phyloP scores from a whole-genome alignment of 2,888 invertebrate genomes.

The Tanytarsus gracilentus region DNA sequence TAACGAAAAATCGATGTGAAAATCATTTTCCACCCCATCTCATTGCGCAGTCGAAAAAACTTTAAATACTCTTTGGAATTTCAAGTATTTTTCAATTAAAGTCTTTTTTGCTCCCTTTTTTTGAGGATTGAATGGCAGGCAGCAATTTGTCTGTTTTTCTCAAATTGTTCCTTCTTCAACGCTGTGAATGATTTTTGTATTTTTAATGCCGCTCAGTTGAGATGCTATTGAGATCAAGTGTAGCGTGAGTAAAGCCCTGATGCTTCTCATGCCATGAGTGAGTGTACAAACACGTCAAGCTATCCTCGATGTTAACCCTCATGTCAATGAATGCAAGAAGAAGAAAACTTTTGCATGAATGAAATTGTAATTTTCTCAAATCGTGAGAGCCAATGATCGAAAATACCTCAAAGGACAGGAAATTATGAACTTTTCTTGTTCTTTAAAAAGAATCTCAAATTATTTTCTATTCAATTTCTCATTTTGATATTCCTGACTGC shows the following conservation, averaged over 20 bases:
- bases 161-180: neutral
- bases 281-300: constrained; percentile 6
- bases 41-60: neutral
- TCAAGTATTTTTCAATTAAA: constrained; percentile 29
- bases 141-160: neutral
- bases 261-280: constrained; percentile 7
- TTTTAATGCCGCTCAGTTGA: neutral
- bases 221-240: constrained; percentile 22
- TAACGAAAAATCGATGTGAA: constrained; percentile 22
- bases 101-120: constrained; percentile 4
- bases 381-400: neutral
- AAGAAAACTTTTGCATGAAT: constrained; percentile 8
- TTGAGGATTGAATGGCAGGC: neutral
- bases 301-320: neutral
- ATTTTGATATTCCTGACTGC: neutral
- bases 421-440: constrained; percentile 3
- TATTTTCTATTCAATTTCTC: constrained; percentile 28
- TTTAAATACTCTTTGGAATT: constrained; percentile 26
- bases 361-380: neutral
- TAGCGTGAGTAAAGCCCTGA: constrained; percentile 29
- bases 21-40: neutral
- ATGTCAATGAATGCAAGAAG: neutral
- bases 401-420: constrained; percentile 16
- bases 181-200: neutral
- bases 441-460: neutral